These are phyloP conservation scores for Lates calcarifer DNA, from an alignment of 2,113 vertebrate species.

Conservation along the genomic window DNA sequence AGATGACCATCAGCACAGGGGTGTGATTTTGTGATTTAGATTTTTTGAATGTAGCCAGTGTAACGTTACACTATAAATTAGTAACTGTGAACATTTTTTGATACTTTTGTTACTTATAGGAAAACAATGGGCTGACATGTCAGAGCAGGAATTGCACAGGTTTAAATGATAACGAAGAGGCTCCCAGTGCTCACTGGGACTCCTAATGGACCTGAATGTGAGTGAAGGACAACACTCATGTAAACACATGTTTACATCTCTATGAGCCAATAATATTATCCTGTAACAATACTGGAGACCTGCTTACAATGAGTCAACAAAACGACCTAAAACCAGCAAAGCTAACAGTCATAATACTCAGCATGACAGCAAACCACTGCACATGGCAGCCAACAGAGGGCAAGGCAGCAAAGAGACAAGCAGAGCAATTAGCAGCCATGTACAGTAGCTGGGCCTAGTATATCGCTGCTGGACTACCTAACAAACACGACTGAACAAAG, in stretches of 20 bases:
- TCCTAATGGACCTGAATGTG: not conserved
- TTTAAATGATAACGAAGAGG: not conserved
- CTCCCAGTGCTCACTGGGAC: not conserved
- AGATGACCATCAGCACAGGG: not conserved
- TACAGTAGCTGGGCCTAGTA: not conserved
- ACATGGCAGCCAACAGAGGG: not conserved
- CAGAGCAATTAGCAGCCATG: not conserved
- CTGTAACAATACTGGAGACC: not conserved
- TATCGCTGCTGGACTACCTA: not conserved
- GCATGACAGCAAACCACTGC: not conserved
- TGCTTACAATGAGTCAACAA: not conserved
- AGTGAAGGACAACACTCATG: not conserved
- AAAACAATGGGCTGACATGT: too few relatives aligned
- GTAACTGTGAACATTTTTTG: too few relatives aligned
- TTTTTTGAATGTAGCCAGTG: not conserved
- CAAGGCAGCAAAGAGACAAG: not conserved
- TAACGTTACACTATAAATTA: not conserved
- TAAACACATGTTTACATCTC: not conserved
- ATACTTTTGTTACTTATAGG: too few relatives aligned
- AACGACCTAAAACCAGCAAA: not conserved
- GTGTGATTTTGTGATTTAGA: slow-evolving; percentile 1
- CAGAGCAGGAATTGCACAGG: not conserved
- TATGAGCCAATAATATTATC: not conserved
- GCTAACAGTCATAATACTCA: not conserved
- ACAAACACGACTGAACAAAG: not conserved